Evolutionary conservation across 2,797 vertebrate species (phyloP), one percentile per base, ranked within the genome.

Genomic region (Acanthopagrus latus): DNA sequence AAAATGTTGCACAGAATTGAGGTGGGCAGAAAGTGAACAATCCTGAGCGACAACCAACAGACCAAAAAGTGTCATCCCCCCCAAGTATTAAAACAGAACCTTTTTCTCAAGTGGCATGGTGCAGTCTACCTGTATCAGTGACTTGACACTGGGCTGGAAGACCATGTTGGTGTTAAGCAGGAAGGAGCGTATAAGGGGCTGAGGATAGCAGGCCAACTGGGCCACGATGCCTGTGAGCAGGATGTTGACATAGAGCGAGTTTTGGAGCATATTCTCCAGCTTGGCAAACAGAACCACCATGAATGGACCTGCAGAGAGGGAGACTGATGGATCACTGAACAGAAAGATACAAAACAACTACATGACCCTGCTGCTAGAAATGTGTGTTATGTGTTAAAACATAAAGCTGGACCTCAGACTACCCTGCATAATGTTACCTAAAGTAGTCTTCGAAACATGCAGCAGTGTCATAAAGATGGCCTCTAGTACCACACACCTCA

Each of bases 121-220:
- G 41, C 6, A 12, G 20, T 4, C 10, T 94, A 98, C 98, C 97
- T 99, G 98, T 85, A 99, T 95, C 86, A 99, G 95, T 44, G 98
- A 99, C 94, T 99, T 99, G 91, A 99, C 95, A 11, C 97, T 98
- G 86, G 98, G 98, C 95, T 99, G 98, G 96, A 99, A 99, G 93
- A 99, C 98, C 97, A 99, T 99, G 95, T 98, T 99, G 94, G 97
- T 97, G 95, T 98, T 99, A 85, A 99, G 97, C 81, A 99, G 97
- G 93, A 99, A 99, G 93, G 98, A 99, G 89, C 97, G 97, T 50
- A 99, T 96, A 85, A 99, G 96, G 43, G 98, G 98, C 94, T 99
- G 98, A 18, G 98, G 97, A 88, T 98, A 96, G 89, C 96, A 97
- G 84, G 97, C 97, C 88, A 99, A 95, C 95, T 98, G 97, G 74